Base-by-base conservation (phyloP, 1,140 invertebrate species). In the Brevipalpus yothersi region DNA sequence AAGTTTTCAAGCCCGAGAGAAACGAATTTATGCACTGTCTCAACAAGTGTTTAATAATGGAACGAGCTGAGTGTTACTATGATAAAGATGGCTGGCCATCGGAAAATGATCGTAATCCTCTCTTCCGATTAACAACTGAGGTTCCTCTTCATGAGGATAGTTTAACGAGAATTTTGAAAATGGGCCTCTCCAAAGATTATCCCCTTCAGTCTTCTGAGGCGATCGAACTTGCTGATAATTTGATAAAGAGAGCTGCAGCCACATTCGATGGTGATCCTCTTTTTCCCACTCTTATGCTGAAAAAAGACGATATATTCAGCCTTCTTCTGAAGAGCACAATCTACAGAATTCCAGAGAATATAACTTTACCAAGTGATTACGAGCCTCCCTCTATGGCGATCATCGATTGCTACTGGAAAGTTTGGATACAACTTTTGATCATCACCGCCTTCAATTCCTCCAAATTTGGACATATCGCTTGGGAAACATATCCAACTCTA, bases 1-100 rank as follows among this genome's bases (percentile, higher is more conserved):
- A 79, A 57, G 73, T 84, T 45, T 88, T 83, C 69, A 77, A 81
- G 53, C 79, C 86, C 4, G 77, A 76, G 31, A 73, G 78, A 12
- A 75, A 73, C 41, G 86, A 90, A 60, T 85, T 83, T 66, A 73
- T 58, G 63, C 54, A 39, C 63, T 72, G 72, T 23, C 71, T 94
- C 42, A 82, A 88, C 65, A 94, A 94, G 71, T 75, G 91, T 57
- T 75, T 92, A 66, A 79, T 93, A 56, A 74, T 93, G 66, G 89
- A 93, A 69, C 76, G 79, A 60, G 72, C 80, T 1, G 89, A 94
- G 60, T 79, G 83, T 49, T 93, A 93, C 72, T 87, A 82, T 67
- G 88, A 86, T 67, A 77, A 84, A 61, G 92, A 96, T 71, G 89
- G 85, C 69, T 96, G 90, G 89, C 91, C 90, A 1, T 78, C 85